Conservation (phyloP, 2,888 invertebrate species). For the Urechis unicinctus region DNA sequence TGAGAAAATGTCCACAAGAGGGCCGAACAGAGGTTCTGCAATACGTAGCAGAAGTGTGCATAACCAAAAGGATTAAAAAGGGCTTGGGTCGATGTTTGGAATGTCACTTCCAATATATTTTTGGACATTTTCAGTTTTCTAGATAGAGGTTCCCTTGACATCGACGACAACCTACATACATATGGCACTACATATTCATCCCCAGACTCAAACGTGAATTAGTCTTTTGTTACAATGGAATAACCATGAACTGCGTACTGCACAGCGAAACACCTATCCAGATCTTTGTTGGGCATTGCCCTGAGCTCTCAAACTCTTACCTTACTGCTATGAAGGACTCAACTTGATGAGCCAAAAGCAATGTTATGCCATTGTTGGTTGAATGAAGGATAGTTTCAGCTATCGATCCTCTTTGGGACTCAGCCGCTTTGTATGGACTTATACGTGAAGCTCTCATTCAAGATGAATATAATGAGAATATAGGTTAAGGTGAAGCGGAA, state of each 20-base stretch:
- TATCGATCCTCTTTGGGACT: too few relatives aligned
- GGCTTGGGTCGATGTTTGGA: background rate
- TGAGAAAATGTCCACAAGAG: background rate
- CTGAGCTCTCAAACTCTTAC: too few relatives aligned
- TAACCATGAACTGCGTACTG: background rate
- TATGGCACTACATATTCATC: background rate
- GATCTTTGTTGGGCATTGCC: background rate
- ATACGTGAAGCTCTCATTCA: too few relatives aligned
- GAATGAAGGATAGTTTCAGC: too few relatives aligned
- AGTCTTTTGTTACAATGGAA: background rate
- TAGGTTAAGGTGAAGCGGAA: too few relatives aligned
- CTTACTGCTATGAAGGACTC: too few relatives aligned
- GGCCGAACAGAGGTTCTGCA: background rate
- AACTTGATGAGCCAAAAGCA: too few relatives aligned
- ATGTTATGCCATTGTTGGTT: too few relatives aligned
- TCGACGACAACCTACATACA: background rate
- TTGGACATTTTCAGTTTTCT: background rate
- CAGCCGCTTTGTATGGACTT: too few relatives aligned
- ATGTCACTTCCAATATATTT: background rate
- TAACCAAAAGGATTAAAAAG: background rate
- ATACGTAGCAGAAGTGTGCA: slow-evolving; percentile 1
- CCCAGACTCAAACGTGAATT: background rate
- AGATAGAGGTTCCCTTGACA: background rate
- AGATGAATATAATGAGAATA: too few relatives aligned
- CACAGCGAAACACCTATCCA: background rate